phyloP scores from a whole-genome alignment of 2,888 invertebrate genomes.

The Parnassius mnemosyne region DNA sequence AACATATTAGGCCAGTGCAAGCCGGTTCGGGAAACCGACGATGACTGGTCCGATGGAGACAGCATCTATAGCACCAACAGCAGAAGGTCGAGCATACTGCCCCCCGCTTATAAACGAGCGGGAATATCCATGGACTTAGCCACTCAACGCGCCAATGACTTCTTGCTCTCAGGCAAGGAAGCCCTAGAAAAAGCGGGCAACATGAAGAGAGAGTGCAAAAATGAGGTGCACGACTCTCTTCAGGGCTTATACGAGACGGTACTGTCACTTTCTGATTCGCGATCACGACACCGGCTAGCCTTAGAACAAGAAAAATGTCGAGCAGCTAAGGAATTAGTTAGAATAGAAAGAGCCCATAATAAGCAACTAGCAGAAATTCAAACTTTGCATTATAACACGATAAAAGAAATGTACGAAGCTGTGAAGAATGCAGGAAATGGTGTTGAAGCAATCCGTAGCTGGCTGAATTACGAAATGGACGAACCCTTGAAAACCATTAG shows the following conservation, averaged over 20 bases:
- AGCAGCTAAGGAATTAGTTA: not conserved
- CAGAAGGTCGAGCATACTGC: too few species aligned
- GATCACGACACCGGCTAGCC: not conserved
- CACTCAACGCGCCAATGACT: too few species aligned
- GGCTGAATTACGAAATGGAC: constrained; percentile 2
- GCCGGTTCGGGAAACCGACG: too few species aligned
- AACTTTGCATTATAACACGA: not conserved
- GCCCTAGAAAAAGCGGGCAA: too few species aligned
- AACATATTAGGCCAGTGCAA: too few species aligned
- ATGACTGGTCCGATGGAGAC: too few species aligned
- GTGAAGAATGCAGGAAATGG: too few species aligned
- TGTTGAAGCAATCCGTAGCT: not conserved
- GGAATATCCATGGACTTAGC: too few species aligned
- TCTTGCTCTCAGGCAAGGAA: too few species aligned
- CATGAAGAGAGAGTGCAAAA: too few species aligned
- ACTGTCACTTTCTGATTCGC: not conserved
- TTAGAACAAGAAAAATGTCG: not conserved
- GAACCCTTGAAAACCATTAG: not conserved
- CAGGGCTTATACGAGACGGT: not conserved
- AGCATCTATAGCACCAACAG: too few species aligned
- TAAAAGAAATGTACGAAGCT: not conserved
- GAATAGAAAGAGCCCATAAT: not conserved
- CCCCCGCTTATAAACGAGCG: too few species aligned
- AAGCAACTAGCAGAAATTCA: not conserved
- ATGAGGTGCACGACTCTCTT: not conserved